phyloP scores from a whole-genome alignment of 2,797 vertebrate genomes.

The Antrozous pallidus region DNA sequence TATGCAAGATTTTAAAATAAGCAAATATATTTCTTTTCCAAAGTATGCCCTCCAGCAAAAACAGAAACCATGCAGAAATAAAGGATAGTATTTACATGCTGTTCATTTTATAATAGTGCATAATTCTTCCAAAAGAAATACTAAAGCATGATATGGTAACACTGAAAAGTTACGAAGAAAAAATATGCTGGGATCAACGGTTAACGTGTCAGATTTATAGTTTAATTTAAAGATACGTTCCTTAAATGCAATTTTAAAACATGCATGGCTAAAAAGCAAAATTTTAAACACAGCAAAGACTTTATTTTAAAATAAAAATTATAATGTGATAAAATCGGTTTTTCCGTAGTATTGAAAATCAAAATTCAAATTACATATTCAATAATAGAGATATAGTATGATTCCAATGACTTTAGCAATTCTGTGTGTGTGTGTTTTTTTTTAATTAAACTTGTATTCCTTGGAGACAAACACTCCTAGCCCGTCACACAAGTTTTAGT shows the following conservation, averaged over 20 bases:
- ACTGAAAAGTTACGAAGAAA: neutral
- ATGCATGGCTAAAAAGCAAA: neutral
- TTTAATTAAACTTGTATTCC: neutral
- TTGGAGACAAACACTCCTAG: neutral
- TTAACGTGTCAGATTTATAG: neutral
- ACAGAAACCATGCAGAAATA: neutral
- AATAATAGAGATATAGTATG: neutral
- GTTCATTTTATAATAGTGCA: constrained; percentile 12
- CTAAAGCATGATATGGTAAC: neutral
- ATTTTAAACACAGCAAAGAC: neutral
- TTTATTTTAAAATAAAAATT: constrained; percentile 26
- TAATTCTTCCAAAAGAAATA: neutral
- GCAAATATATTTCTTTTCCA: constrained; percentile 11
- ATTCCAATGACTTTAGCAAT: neutral
- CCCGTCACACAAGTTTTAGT: neutral
- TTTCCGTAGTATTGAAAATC: neutral
- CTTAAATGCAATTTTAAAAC: constrained; percentile 36
- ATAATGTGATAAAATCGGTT: constrained; percentile 30
- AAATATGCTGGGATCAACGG: neutral
- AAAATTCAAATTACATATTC: constrained; percentile 6
- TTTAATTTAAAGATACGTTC: neutral
- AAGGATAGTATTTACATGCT: constrained; percentile 17
- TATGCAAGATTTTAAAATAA: constrained; percentile 9
- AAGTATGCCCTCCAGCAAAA: constrained; percentile 34
- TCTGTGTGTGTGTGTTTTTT: neutral